Evolutionary conservation across 2,888 invertebrate genomes (phyloP).

Genomic region (Scaptomyza caliginosa): DNA sequence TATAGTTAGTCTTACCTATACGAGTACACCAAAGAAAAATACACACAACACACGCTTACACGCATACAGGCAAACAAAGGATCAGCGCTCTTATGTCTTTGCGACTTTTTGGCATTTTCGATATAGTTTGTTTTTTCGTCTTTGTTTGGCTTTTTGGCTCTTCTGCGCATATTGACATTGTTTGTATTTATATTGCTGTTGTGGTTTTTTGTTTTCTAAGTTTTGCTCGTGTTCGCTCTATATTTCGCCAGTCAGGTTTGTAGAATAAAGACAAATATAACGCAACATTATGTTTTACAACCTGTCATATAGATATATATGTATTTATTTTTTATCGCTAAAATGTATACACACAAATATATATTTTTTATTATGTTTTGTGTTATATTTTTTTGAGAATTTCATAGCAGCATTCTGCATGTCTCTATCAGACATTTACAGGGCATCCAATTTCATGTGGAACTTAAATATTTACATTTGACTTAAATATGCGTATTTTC

Average conservation of each 20-base stretch:
- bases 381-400: slow-evolving; percentile 62
- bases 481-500: slow-evolving; percentile 77
- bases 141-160: slow-evolving; percentile 27
- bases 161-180: slow-evolving; percentile 56
- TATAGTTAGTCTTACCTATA: slow-evolving; percentile 18
- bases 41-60: slow-evolving; percentile 9
- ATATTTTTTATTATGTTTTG: slow-evolving; percentile 9
- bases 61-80: slow-evolving; percentile 55
- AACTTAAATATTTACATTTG: slow-evolving; percentile 77
- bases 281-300: slow-evolving; percentile 64
- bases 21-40: slow-evolving; percentile 10
- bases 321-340: slow-evolving; percentile 48
- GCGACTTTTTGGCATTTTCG: slow-evolving; percentile 55
- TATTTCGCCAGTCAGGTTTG: slow-evolving; percentile 15
- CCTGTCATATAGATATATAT: slow-evolving; percentile 46
- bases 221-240: slow-evolving; percentile 32
- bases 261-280: slow-evolving; percentile 65
- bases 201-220: slow-evolving; percentile 38
- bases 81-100: slow-evolving; percentile 53
- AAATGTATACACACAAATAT: slow-evolving; percentile 15
- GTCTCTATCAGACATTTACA: slow-evolving; percentile 68
- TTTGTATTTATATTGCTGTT: slow-evolving; percentile 42
- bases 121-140: slow-evolving; percentile 9
- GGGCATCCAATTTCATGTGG: slow-evolving; percentile 65
- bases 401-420: slow-evolving; percentile 51